phyloP scores from a whole-genome alignment of 2,888 invertebrate genomes.

The Willowsia nigromaculata region DNA sequence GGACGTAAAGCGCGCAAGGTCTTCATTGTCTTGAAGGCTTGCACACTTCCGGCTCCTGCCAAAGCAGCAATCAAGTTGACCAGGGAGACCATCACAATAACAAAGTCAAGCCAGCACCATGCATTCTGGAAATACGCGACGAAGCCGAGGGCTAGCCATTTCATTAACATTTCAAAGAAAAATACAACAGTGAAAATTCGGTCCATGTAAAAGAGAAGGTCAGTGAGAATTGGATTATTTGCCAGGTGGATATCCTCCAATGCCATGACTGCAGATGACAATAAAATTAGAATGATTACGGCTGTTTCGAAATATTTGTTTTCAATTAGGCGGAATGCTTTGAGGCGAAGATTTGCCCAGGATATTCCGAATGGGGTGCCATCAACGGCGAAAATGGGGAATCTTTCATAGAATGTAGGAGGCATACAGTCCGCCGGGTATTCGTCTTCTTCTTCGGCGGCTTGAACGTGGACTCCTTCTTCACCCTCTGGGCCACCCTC shows the following conservation, averaged over 20 bases:
- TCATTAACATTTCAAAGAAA: no score
- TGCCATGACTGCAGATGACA: conserved; percentile 98
- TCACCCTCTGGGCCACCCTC: conserved; percentile 73
- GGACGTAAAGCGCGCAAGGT: no score
- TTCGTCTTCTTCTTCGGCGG: conserved; percentile 83
- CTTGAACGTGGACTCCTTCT: conserved; percentile 30
- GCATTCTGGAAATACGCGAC: no score
- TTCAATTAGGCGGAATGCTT: conserved; percentile 96
- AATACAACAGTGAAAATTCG: no score
- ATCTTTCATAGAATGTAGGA: conserved; percentile 83
- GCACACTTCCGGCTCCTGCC: conserved; percentile 97
- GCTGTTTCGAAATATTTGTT: conserved; percentile 99
- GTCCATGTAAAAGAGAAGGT: conserved; percentile 97
- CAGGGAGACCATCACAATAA: conserved; percentile 98
- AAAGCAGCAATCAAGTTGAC: conserved; percentile 98
- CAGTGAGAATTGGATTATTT: conserved; percentile 93
- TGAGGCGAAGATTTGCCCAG: conserved; percentile 93
- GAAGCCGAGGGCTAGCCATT: no score
- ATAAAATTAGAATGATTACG: conserved; percentile 98
- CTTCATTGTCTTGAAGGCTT: no score
- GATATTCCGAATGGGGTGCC: neutral
- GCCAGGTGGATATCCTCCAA: conserved; percentile 97
- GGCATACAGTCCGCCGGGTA: conserved; percentile 95
- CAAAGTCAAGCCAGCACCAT: conserved; percentile 99
- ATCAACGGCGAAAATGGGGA: neutral